phyloP scores from a whole-genome alignment of 2,113 vertebrate species.

The Nothobranchius kuhntae region DNA sequence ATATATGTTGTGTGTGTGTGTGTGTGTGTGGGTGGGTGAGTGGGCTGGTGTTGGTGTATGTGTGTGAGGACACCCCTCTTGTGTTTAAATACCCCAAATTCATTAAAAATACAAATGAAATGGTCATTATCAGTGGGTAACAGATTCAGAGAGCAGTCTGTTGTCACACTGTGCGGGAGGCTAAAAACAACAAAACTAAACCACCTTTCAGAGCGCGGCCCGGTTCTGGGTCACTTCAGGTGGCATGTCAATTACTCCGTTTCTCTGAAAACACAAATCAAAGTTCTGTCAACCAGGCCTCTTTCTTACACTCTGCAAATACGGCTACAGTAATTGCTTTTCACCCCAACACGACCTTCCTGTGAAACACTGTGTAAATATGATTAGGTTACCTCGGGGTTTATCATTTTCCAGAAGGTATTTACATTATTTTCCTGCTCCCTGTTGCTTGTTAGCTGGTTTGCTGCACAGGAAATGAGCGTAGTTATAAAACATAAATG shows the following conservation, averaged over 20 bases:
- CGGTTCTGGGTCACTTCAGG: not conserved
- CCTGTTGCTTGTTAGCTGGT: slow-evolving; percentile 21
- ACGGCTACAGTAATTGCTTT: slow-evolving; percentile 16
- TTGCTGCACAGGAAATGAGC: slow-evolving; percentile 8
- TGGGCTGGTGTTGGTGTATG: too few relatives aligned
- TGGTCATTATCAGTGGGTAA: too few relatives aligned
- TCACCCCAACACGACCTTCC: slow-evolving; percentile 1
- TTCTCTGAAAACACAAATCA: slow-evolving; percentile 9
- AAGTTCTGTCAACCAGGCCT: not conserved
- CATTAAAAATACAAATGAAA: too few relatives aligned
- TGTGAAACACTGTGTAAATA: slow-evolving; percentile 7
- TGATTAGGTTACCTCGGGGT: slow-evolving; percentile 5
- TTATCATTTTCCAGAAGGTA: slow-evolving; percentile 25
- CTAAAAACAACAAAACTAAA: not conserved
- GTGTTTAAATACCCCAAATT: too few relatives aligned
- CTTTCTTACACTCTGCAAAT: slow-evolving; percentile 15
- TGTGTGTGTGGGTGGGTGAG: too few relatives aligned
- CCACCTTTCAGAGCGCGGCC: not conserved
- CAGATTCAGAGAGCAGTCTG: too few relatives aligned
- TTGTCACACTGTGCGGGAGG: not conserved
- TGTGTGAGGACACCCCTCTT: too few relatives aligned
- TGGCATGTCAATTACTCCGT: not conserved
- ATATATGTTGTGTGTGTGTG: too few relatives aligned
- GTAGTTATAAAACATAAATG: slow-evolving; percentile 1
- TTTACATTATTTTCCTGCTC: slow-evolving; percentile 8